Base-by-base conservation (phyloP, 2,113 vertebrate species). In the Erpornis zantholeuca region DNA sequence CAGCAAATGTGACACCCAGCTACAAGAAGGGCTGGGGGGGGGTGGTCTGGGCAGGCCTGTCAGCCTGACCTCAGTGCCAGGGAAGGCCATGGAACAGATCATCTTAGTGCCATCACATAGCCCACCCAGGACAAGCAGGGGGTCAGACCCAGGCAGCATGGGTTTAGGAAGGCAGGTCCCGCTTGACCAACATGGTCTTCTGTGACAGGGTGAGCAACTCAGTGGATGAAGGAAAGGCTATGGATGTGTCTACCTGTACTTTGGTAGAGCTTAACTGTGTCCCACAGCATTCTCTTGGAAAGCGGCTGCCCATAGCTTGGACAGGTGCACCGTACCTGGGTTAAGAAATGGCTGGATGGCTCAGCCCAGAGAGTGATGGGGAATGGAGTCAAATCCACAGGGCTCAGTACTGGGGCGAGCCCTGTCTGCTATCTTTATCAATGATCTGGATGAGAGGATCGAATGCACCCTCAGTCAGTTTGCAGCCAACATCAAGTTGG, bases 321-420 rank as follows among this genome's bases (percentile, higher is more conserved):
- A 60, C 0, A 2, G 18, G 7, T 7, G 3, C 23, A 36, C 9
- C 11, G 21, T 6, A 40, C 2, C 4, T 4, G 71, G 28, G 31
- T n/a, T 45, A 83, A 25, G 15, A 53, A 9, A 3, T 31, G n/a
- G 2, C 40, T 38, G 61, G 28, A 63, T 11, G 22, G 53, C 53
- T 1, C 0, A 38, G 45, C n/a, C 38, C 68, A 24, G 17, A 61
- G 27, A n/a, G 44, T 2, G 2, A 14, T 15, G 20, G 47, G 20
- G 21, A 81, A 40, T 6, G 31, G 38, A 65, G 15, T 28, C 7
- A 60, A 56, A 88, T 15, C 38, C 45, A 31, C 57, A 59, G 42
- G 36, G 35, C 47, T 85, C 44, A 54, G 35, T 17, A 3, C 1
- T 40, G 38, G 5, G 19, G 22, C 10, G 25, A 45, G 64, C 24